A percentile compares a stretch with the other conserved stretches of the same genome.
Evolutionary conservation across 2,888 invertebrate genomes (phyloP).

Genomic region (Metallyticus violacea): DNA sequence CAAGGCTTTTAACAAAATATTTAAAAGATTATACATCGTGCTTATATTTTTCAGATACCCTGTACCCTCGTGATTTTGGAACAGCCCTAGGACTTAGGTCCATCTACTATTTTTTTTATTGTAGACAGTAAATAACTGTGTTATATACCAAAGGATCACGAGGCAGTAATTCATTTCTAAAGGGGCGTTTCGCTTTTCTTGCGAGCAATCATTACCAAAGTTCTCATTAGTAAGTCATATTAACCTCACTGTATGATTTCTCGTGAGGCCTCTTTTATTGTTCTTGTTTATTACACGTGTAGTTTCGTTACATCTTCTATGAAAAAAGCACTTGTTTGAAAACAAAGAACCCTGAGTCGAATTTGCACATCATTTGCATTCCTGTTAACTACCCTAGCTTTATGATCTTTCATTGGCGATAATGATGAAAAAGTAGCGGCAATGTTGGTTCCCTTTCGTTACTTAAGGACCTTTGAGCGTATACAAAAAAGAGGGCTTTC

Average conservation of each 20-base stretch:
- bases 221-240: background rate
- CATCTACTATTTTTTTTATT: background rate
- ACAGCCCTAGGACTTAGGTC: background rate
- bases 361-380: background rate
- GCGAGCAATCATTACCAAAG: background rate
- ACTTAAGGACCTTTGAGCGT: background rate
- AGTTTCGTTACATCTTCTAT: background rate
- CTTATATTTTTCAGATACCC: background rate
- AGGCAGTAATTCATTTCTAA: background rate
- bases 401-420: background rate
- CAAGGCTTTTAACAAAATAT: too few species aligned
- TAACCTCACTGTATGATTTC: background rate
- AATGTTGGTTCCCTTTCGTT: too few species aligned
- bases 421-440: background rate
- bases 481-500: background rate
- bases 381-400: background rate
- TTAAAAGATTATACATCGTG: too few species aligned
- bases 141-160: background rate
- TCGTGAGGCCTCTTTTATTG: background rate
- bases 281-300: background rate
- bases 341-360: too few species aligned
- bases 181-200: background rate
- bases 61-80: background rate
- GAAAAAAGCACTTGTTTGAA: background rate
- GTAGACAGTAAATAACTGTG: background rate